Percentiles rank a stretch among this genome's conserved stretches.
These are phyloP conservation scores for Lagopus muta DNA, from an alignment of 2,113 vertebrate species.

Conservation along the genomic window DNA sequence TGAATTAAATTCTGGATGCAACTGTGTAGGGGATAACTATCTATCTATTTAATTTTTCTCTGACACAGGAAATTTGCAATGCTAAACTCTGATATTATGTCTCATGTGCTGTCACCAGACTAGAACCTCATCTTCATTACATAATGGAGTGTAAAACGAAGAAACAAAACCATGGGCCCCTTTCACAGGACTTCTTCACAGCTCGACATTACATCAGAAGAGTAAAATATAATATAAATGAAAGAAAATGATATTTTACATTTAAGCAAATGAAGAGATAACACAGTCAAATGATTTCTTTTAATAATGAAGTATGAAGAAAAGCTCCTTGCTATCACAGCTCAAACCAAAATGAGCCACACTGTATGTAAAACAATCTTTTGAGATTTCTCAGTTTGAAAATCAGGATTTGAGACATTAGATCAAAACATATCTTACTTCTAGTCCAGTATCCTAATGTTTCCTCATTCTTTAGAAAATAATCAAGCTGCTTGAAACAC, in stretches of 20 bases:
- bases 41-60: not conserved
- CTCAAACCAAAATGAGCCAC: not conserved
- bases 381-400: not conserved
- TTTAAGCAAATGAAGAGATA: not conserved
- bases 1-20: not conserved
- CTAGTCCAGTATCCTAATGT: not conserved
- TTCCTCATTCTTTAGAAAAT: not conserved
- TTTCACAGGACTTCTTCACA: not conserved
- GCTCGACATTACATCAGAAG: not conserved
- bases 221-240: not conserved
- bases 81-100: not conserved
- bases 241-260: not conserved
- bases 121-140: not conserved
- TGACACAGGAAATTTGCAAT: not conserved
- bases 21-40: not conserved
- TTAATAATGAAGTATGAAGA: not conserved
- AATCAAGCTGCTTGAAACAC: not conserved
- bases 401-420: not conserved
- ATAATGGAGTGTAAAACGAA: fast-evolving
- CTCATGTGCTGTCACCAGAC: not conserved
- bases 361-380: not conserved
- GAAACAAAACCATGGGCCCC: fast-evolving
- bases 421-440: not conserved
- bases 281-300: not conserved
- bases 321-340: not conserved